Conservation (phyloP, 2,797 vertebrate species). For the Leptoclinus maculatus region DNA sequence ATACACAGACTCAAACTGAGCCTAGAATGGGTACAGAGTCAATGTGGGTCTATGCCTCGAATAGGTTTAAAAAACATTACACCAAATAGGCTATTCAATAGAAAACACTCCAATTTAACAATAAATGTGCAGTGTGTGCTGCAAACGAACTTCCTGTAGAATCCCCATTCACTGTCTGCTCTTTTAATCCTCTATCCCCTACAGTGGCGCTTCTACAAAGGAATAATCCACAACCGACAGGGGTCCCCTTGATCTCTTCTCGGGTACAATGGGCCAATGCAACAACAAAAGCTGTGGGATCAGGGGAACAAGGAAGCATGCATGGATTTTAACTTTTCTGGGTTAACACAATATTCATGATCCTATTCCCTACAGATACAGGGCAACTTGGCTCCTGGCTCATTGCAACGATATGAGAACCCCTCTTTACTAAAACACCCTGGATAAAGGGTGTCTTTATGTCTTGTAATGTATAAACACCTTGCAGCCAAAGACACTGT, state of each 20-base stretch:
- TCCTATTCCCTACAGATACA: constrained; percentile 73
- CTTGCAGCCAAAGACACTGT: constrained; percentile 53
- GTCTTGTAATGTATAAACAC: constrained; percentile 70
- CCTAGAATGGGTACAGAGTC: neutral
- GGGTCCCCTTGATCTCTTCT: constrained; percentile 81
- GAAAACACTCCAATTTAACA: constrained; percentile 61
- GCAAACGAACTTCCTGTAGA: constrained; percentile 74
- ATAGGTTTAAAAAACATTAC: constrained; percentile 11
- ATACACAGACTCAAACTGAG: constrained; percentile 28
- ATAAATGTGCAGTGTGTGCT: constrained; percentile 58
- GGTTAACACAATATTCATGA: constrained; percentile 80
- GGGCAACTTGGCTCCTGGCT: constrained; percentile 66
- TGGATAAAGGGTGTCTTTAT: constrained; percentile 62
- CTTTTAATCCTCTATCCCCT: constrained; percentile 82
- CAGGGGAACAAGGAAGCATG: constrained; percentile 79
- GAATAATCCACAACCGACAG: constrained; percentile 81
- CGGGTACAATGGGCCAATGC: constrained; percentile 78
- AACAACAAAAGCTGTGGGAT: constrained; percentile 80
- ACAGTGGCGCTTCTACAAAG: constrained; percentile 77
- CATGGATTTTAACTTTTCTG: constrained; percentile 78
- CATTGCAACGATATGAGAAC: constrained; percentile 64
- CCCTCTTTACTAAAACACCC: constrained; percentile 47
- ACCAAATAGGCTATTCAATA: constrained; percentile 42
- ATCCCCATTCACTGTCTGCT: constrained; percentile 76
- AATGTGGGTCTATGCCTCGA: constrained; percentile 4